These are phyloP conservation scores for Peromyscus polionotus DNA, from an alignment of 2,113 vertebrate genomes.

Conservation along the genomic window DNA sequence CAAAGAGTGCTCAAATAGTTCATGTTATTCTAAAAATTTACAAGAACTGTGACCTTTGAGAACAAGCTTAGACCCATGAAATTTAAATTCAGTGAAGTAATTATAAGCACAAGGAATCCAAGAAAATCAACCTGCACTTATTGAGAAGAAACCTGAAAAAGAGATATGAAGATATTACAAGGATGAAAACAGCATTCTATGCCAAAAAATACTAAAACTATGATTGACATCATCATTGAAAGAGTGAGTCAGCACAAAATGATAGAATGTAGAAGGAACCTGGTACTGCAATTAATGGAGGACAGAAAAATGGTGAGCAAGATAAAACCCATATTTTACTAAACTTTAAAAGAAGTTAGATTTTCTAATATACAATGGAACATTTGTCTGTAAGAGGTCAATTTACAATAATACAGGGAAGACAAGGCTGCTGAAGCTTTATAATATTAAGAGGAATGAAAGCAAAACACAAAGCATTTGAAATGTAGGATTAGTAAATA, in stretches of 20 bases:
- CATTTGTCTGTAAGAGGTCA: not conserved
- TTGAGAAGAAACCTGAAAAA: not conserved
- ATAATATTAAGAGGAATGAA: not conserved
- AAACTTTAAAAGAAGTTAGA: not conserved
- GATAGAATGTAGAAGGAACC: not conserved
- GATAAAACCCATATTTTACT: not conserved
- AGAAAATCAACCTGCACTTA: not conserved
- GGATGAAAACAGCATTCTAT: not conserved
- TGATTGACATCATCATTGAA: not conserved
- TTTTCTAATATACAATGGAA: not conserved
- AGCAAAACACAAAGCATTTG: not conserved
- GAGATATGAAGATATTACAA: not conserved
- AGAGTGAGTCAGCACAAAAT: not conserved
- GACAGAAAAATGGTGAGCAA: not conserved
- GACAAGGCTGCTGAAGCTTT: not conserved
- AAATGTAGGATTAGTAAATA: not conserved
- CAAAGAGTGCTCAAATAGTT: not conserved
- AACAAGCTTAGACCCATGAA: slow-evolving; percentile 21
- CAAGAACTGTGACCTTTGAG: slow-evolving; percentile 10
- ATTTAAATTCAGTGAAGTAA: not conserved
- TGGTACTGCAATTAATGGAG: fast-evolving
- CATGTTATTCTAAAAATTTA: not conserved
- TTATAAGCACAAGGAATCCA: not conserved
- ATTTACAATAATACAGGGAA: not conserved
- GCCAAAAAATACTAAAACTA: not conserved